A percentile compares a stretch with the other conserved stretches of the same genome.
phyloP scores from a whole-genome alignment of 1,140 invertebrate species.

The Coelopa frigida region DNA sequence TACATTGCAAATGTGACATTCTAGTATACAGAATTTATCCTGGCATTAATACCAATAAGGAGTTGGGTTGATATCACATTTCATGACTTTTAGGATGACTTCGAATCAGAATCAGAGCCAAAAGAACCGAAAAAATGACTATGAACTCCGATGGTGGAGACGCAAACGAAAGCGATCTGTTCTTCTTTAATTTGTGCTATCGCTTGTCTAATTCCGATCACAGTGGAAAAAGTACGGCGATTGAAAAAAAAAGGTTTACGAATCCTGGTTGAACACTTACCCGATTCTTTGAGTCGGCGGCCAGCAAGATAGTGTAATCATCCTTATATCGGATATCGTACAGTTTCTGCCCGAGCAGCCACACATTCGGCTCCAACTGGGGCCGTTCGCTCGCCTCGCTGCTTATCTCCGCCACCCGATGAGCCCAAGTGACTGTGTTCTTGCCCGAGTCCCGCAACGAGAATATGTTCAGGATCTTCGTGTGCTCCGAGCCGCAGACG shows the following conservation, averaged over 20 bases:
- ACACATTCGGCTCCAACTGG: slow-evolving; percentile 23
- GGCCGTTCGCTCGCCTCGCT: slow-evolving; percentile 1
- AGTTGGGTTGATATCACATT: background rate
- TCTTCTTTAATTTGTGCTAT: no score
- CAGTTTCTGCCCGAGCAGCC: slow-evolving; percentile 14
- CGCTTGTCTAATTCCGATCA: background rate
- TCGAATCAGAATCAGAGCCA: background rate
- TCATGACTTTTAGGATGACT: background rate
- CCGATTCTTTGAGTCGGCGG: slow-evolving; percentile 27
- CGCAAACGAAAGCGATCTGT: background rate
- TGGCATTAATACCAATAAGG: no score
- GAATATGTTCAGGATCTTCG: slow-evolving; percentile 25
- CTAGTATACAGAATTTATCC: no score
- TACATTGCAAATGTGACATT: no score
- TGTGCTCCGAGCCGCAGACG: slow-evolving; percentile 25
- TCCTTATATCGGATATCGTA: slow-evolving; percentile 16
- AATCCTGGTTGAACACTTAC: no score
- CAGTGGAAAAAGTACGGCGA: no score
- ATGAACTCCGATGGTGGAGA: no score
- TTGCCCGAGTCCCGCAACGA: slow-evolving; percentile 15
- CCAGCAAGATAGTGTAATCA: slow-evolving; percentile 16
- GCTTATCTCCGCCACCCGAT: slow-evolving; percentile 8
- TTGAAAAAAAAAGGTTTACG: background rate
- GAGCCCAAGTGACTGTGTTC: slow-evolving; percentile 22
- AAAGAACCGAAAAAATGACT: slow-evolving; percentile 6